Conservation (phyloP, 2,888 invertebrate species). For the Nudaria mundana region DNA sequence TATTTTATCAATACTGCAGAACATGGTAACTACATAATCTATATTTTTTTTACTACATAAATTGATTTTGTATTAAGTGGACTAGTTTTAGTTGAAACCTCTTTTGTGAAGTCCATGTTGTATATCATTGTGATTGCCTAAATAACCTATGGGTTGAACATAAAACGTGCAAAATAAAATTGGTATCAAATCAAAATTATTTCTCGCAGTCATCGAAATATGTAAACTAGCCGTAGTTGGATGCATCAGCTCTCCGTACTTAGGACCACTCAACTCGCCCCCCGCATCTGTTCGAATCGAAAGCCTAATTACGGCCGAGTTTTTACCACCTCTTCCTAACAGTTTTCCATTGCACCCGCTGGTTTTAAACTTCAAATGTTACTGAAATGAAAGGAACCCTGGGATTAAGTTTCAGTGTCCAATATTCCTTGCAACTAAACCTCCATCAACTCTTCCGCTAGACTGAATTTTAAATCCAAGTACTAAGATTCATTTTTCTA, state of each 20-base stretch:
- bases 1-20: no score
- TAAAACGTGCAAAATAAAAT: conserved; percentile 19
- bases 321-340: conserved; percentile 61
- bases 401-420: conserved; percentile 43
- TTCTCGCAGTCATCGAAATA: conserved; percentile 32
- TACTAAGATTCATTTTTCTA: conserved; percentile 46
- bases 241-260: conserved; percentile 42
- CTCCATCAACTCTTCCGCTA: conserved; percentile 29
- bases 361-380: conserved; percentile 44
- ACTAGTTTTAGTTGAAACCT: no score
- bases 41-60: no score
- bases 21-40: no score
- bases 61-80: no score
- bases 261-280: conserved; percentile 36
- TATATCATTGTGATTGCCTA: no score
- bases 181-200: conserved; percentile 31
- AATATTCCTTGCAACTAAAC: conserved; percentile 38
- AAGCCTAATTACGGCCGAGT: conserved; percentile 71
- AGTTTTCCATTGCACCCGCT: conserved; percentile 52
- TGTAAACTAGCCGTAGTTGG: conserved; percentile 40
- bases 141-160: no score
- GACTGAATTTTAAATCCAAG: conserved; percentile 47
- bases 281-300: conserved; percentile 57
- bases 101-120: no score
- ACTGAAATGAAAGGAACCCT: conserved; percentile 46